Conservation (phyloP, 2,797 vertebrate genomes). For the Typhlichthys eigenmanni region DNA sequence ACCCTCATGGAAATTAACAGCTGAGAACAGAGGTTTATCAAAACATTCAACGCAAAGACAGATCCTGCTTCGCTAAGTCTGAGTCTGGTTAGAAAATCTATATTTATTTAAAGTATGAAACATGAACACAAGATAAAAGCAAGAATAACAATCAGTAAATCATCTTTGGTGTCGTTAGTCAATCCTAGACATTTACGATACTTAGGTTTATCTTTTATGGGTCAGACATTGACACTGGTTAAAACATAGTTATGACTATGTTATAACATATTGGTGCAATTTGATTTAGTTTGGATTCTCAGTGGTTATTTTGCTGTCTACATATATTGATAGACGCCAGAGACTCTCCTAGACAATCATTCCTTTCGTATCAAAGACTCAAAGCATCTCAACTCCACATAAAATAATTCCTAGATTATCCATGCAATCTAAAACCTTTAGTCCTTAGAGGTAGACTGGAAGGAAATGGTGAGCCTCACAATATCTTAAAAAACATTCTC, state of each 20-base stretch:
- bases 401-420: constrained; percentile 12
- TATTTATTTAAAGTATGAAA: not conserved
- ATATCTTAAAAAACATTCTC: not conserved
- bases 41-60: constrained; percentile 35
- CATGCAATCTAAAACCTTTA: not conserved
- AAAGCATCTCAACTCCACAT: not conserved
- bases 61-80: constrained; percentile 41
- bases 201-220: constrained; percentile 5
- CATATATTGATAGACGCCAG: constrained; percentile 6
- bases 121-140: not conserved
- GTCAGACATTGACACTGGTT: constrained; percentile 8
- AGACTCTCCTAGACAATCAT: constrained; percentile 3
- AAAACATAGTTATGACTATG: constrained; percentile 4
- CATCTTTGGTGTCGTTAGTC: not conserved
- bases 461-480: too few species aligned
- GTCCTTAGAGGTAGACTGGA: not conserved
- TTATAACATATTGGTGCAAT: not conserved
- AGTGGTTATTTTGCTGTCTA: constrained; percentile 5
- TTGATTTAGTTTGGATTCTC: constrained; percentile 1
- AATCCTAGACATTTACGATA: not conserved
- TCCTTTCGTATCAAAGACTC: constrained; percentile 6
- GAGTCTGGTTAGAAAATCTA: constrained; percentile 5
- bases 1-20: constrained; percentile 53
- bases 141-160: constrained; percentile 9
- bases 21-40: constrained; percentile 32